Base-by-base conservation (phyloP, 2,113 vertebrate species). In the Tapirus terrestris region DNA sequence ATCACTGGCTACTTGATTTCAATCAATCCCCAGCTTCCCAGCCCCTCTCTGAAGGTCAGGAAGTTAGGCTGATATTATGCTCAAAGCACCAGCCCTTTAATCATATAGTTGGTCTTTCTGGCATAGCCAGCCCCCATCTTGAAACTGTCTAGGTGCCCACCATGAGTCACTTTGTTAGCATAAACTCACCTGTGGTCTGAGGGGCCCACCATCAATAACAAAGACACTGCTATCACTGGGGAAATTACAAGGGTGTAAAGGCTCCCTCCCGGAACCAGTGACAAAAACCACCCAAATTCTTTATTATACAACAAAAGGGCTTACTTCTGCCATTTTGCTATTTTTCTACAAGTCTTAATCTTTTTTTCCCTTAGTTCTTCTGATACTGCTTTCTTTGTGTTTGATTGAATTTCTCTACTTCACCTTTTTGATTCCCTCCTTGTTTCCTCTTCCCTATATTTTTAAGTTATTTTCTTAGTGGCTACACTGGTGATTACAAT, bases 331-430 rank as follows among this genome's bases (percentile, higher is more conserved):
- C 36, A 45, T 92, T 91, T 94, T 92, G 10, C 48, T 58, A 4
- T 48, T 75, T 89, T 39, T 86, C 51, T 84, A 31, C 0, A 63
- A 80, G 13, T 92, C 10, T 58, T 95, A 29, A 45, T 95, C 5
- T 72, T n/a, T 84, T 81, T 56, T 56, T 13, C 21, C 10, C 45
- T 63, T 51, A 93, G 60, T 68, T 89, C 53, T 79, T 94, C 53
- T 85, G n/a, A 39, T 85, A 68, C n/a, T 67, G 5, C 82, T 48
- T 88, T 48, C n/a, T 63, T 61, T 67, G 20, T 70, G 31, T 67
- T 89, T 77, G 2, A 25, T 91, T 75, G 61, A 79, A 92, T 80
- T 85, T 97, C 97, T 85, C 83, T 77, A 51, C 3, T 85, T 61
- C 76, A 67, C 53, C 39, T 33, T 88, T 68, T 72, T 86, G n/a